A percentile compares a stretch with the other conserved stretches of the same genome.
Evolutionary conservation across 2,113 vertebrate genomes (phyloP).

Genomic region (Entomyzon cyanotis): DNA sequence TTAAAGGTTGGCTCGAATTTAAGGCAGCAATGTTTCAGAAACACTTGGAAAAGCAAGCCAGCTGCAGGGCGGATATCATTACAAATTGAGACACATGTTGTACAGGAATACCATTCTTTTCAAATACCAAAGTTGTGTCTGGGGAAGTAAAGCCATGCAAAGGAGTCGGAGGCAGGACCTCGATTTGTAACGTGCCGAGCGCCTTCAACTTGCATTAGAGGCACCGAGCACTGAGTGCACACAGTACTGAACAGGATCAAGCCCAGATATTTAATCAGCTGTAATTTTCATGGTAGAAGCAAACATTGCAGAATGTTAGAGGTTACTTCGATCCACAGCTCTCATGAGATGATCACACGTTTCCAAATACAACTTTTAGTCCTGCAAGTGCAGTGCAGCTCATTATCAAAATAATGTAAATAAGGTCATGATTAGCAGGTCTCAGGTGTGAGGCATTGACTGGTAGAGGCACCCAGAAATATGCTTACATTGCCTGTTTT

Average conservation of each 20-base stretch:
- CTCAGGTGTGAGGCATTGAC: background rate
- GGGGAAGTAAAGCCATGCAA: constrained; percentile 60
- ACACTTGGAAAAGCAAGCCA: constrained; percentile 73
- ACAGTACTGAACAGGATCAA: background rate
- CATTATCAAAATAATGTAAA: constrained; percentile 11
- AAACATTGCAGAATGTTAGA: constrained; percentile 31
- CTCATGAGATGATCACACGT: background rate
- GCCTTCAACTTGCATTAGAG: background rate
- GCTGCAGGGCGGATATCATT: constrained; percentile 72
- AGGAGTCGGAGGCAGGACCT: constrained; percentile 30
- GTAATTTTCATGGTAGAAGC: constrained; percentile 10
- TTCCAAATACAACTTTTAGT: constrained; percentile 2
- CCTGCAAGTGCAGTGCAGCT: background rate
- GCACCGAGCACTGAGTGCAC: background rate
- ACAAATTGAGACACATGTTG: constrained; percentile 75
- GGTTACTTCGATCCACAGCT: background rate
- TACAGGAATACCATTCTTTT: constrained; percentile 70
- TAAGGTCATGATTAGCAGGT: background rate
- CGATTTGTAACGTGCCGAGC: background rate
- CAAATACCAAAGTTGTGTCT: constrained; percentile 65
- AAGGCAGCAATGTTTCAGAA: constrained; percentile 73
- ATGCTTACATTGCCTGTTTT: background rate
- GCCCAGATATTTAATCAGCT: constrained; percentile 32
- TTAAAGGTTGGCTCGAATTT: constrained; percentile 68
- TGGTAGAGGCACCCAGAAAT: background rate